Conservation (phyloP, 2,113 vertebrate species). For the Daboia siamensis region DNA sequence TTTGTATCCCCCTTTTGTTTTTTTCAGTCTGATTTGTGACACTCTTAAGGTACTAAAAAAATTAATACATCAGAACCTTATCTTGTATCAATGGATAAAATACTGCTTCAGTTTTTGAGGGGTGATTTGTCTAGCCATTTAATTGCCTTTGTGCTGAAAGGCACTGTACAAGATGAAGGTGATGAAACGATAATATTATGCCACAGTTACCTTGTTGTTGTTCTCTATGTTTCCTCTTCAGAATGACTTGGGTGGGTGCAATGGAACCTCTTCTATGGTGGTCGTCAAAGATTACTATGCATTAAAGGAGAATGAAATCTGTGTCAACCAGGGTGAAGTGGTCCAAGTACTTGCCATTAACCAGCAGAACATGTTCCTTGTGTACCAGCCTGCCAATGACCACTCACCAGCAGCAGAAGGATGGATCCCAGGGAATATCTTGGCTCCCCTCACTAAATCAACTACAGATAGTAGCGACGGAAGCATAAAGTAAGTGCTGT, state of each 20-base stretch:
- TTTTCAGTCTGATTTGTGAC: not conserved
- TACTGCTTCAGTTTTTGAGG: not conserved
- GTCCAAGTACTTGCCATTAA: constrained; percentile 94
- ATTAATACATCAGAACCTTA: not conserved
- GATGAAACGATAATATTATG: not conserved
- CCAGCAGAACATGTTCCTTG: constrained; percentile 98
- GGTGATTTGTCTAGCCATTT: not conserved
- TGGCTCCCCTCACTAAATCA: constrained; percentile 84
- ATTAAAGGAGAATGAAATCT: constrained; percentile 97
- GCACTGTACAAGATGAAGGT: not conserved
- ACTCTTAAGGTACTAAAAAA: not conserved
- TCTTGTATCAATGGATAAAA: not conserved
- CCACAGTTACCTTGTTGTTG: not conserved
- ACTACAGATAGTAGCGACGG: constrained; percentile 85
- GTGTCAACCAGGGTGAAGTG: constrained; percentile 89
- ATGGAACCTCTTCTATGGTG: constrained; percentile 88
- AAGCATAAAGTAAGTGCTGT: constrained; percentile 97
- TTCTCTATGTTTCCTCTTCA: constrained; percentile 63
- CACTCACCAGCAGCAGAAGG: constrained; percentile 93
- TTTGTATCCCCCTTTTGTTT: not conserved
- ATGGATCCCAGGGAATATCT: constrained; percentile 91
- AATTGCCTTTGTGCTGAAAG: not conserved
- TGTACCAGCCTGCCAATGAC: constrained; percentile 88
- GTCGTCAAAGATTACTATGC: constrained; percentile 95
- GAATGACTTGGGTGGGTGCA: constrained; percentile 82